Percentiles rank a stretch among this genome's conserved stretches.
phyloP scores from a whole-genome alignment of 2,113 vertebrate genomes.

The Solea solea region DNA sequence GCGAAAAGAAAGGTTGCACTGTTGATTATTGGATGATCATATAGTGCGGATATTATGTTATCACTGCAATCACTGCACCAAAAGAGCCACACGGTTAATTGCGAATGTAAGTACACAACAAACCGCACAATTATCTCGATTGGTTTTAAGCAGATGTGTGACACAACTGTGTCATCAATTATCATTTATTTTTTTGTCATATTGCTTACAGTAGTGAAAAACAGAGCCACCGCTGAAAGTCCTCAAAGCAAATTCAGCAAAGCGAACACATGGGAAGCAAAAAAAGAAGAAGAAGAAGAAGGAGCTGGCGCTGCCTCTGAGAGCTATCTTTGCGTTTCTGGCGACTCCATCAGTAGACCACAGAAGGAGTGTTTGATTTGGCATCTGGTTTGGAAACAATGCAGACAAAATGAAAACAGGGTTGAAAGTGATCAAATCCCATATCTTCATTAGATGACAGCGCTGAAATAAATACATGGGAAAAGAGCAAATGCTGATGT shows the following conservation, averaged over 20 bases:
- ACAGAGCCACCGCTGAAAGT: conserved; percentile 3
- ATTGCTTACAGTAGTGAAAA: conserved; percentile 25
- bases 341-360: conserved; percentile 43
- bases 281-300: conserved; percentile 3
- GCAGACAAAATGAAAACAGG: conserved; percentile 59
- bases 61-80: conserved; percentile 18
- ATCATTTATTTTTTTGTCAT: neutral
- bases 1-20: conserved; percentile 33
- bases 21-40: conserved; percentile 39
- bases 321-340: conserved; percentile 51
- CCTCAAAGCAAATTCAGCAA: neutral
- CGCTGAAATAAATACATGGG: conserved; percentile 51
- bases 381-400: conserved; percentile 74
- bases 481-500: conserved; percentile 44
- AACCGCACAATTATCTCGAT: conserved; percentile 23
- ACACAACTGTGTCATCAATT: conserved; percentile 23
- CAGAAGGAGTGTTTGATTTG: conserved; percentile 74
- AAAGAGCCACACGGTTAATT: conserved; percentile 24
- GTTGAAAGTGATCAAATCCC: conserved; percentile 63
- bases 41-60: conserved; percentile 40
- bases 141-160: conserved; percentile 22
- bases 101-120: conserved; percentile 16
- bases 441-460: conserved; percentile 61
- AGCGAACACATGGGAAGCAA: neutral
- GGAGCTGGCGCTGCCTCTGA: conserved; percentile 57